Conservation (phyloP, 2,113 vertebrate species). For the Excalfactoria chinensis region DNA sequence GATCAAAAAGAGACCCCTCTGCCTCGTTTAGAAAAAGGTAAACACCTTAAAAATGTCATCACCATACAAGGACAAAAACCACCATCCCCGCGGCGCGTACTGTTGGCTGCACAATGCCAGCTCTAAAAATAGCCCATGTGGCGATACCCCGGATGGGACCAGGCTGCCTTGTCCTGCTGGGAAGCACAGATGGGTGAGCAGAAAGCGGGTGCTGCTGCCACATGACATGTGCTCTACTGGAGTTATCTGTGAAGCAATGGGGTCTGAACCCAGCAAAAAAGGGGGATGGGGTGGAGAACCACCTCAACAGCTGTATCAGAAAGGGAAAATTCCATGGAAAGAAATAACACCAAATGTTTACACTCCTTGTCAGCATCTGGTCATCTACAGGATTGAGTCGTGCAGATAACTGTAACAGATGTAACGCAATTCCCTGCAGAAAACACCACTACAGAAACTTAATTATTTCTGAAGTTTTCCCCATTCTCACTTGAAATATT, state of each 20-base stretch:
- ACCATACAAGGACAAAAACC: conserved; percentile 64
- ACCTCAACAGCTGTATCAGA: not conserved
- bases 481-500: conserved; percentile 48
- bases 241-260: conserved; percentile 36
- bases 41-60: conserved; percentile 42
- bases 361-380: not conserved
- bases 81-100: not conserved
- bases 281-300: too few relatives aligned
- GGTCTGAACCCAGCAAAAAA: not conserved
- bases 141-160: conserved; percentile 27
- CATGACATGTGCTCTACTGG: conserved; percentile 17
- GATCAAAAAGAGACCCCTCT: not conserved
- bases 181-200: not conserved
- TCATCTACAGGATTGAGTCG: conserved; percentile 32
- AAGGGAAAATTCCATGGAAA: conserved; percentile 43
- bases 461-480: conserved; percentile 54
- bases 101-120: conserved; percentile 30
- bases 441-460: conserved; percentile 1
- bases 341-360: not conserved
- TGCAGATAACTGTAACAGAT: conserved; percentile 15
- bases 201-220: not conserved
- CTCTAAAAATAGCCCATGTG: conserved; percentile 28
- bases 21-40: not conserved
- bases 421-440: conserved; percentile 38
- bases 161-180: conserved; percentile 2